These are phyloP conservation scores for Atrina japonica DNA, from an alignment of 2,888 invertebrate species.

Conservation along the genomic window DNA sequence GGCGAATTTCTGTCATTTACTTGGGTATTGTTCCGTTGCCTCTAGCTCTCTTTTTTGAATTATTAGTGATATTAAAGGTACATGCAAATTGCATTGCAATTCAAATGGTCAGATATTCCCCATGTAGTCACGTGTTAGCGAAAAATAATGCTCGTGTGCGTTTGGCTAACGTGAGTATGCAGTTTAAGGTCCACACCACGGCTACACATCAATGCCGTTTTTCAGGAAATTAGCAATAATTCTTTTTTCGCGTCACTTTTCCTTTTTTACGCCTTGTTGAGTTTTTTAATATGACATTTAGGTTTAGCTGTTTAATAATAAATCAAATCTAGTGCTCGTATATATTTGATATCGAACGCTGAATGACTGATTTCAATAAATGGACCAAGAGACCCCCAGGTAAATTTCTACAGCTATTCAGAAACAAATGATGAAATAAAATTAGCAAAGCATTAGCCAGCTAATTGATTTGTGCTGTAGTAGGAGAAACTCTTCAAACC, in stretches of 20 bases:
- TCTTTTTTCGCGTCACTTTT: constrained; percentile 25
- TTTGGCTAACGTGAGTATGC: too few species aligned
- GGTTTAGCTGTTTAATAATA: constrained; percentile 38
- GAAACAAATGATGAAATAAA: background rate
- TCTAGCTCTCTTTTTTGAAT: too few species aligned
- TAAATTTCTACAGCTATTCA: constrained; percentile 19
- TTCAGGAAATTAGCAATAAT: constrained; percentile 42
- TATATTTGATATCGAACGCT: constrained; percentile 32
- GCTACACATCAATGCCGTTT: constrained; percentile 20
- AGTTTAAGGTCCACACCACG: too few species aligned
- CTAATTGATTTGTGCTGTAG: constrained; percentile 2
- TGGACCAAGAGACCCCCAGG: constrained; percentile 33
- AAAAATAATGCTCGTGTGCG: too few species aligned
- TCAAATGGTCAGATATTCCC: too few species aligned
- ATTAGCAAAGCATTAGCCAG: constrained; percentile 1
- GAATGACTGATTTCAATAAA: constrained; percentile 30
- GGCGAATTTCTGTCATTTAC: too few species aligned
- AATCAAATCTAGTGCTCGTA: constrained; percentile 26
- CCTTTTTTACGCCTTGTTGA: constrained; percentile 28
- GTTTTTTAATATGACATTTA: constrained; percentile 24
- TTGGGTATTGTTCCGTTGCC: too few species aligned
- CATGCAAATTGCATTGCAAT: too few species aligned
- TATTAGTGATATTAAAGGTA: too few species aligned
- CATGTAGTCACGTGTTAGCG: too few species aligned
- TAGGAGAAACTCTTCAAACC: background rate